These are phyloP conservation scores for Pandemis heparana DNA, from an alignment of 2,888 invertebrate genomes.

Conservation along the genomic window DNA sequence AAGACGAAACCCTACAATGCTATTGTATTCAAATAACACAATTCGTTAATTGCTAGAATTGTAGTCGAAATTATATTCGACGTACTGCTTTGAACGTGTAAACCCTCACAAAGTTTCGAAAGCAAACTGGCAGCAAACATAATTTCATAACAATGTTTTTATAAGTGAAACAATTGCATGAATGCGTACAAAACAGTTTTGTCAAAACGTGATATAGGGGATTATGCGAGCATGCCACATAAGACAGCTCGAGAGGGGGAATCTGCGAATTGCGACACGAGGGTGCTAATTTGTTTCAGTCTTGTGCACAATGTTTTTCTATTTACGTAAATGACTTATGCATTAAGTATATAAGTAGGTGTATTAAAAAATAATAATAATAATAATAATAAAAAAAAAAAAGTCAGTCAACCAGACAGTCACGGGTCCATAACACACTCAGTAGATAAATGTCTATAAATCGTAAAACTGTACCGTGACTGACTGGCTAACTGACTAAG, in stretches of 20 bases:
- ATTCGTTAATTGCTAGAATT: not conserved
- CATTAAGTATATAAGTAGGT: not conserved
- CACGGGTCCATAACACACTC: too few relatives aligned
- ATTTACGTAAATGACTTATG: not conserved
- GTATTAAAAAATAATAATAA: too few relatives aligned
- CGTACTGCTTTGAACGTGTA: not conserved
- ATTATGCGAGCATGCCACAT: slow-evolving; percentile 32
- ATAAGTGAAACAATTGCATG: slow-evolving; percentile 31
- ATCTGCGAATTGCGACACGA: slow-evolving; percentile 6
- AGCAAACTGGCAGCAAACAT: not conserved
- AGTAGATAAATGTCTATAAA: too few relatives aligned
- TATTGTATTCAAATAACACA: too few relatives aligned
- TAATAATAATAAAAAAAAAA: too few relatives aligned
- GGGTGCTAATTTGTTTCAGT: slow-evolving; percentile 20
- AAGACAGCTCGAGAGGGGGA: slow-evolving; percentile 3
- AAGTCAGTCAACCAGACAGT: too few relatives aligned
- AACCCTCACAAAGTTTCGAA: slow-evolving; percentile 2
- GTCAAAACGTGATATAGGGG: slow-evolving; percentile 22
- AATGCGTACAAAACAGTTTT: slow-evolving; percentile 15
- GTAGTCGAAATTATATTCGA: not conserved
- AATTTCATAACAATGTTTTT: slow-evolving; percentile 18
- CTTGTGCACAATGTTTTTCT: slow-evolving; percentile 10
- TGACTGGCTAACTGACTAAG: too few relatives aligned
- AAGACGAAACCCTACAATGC: not conserved
- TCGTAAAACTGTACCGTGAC: too few relatives aligned